phyloP scores from a whole-genome alignment of 2,113 vertebrate species.

The Piaya cayana region DNA sequence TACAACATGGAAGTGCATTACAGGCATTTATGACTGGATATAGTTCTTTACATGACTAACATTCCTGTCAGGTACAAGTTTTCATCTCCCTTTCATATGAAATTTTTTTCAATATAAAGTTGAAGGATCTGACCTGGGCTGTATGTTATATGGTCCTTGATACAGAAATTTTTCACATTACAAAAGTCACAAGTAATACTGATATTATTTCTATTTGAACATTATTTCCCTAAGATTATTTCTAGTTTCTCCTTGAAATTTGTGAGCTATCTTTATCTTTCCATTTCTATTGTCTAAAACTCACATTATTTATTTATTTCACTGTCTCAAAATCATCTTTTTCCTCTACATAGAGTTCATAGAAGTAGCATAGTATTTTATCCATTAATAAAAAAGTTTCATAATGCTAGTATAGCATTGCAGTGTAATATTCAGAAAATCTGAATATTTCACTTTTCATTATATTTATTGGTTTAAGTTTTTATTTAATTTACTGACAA shows the following conservation, averaged over 20 bases:
- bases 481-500: background rate
- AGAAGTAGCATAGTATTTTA: background rate
- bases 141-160: background rate
- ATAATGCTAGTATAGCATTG: background rate
- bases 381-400: background rate
- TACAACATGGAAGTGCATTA: background rate
- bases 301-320: background rate
- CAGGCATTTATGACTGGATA: background rate
- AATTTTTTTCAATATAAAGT: background rate
- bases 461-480: background rate
- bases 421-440: background rate
- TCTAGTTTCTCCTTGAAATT: background rate
- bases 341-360: background rate
- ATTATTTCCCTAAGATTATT: background rate
- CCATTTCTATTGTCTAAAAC: background rate
- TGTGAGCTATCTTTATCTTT: background rate
- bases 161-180: background rate
- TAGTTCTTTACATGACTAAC: background rate
- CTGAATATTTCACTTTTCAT: background rate
- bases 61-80: background rate
- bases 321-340: background rate
- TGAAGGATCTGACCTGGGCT: background rate
- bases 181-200: background rate
- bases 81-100: background rate
- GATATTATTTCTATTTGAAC: background rate